A percentile compares a stretch with the other conserved stretches of the same genome.
Evolutionary conservation across 2,113 vertebrate genomes (phyloP).

Genomic region (Cathartes aura): DNA sequence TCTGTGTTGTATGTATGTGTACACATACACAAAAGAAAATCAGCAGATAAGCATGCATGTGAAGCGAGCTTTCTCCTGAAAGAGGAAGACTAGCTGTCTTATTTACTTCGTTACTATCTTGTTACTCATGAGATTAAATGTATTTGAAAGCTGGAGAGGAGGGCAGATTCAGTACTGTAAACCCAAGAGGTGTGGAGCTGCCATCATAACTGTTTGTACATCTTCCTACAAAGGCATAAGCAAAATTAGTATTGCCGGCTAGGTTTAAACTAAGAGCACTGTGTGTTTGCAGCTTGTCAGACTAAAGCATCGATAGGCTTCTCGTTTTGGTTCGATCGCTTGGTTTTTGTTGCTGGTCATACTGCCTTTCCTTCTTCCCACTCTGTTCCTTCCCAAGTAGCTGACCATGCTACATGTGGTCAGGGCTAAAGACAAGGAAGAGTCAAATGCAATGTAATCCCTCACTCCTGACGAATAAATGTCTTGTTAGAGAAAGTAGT

Average conservation of each 20-base stretch:
- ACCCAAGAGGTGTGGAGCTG: neutral
- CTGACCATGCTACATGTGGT: accelerated
- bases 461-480: neutral
- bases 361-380: neutral
- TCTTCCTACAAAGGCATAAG: neutral
- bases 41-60: neutral
- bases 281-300: neutral
- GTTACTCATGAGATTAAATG: neutral
- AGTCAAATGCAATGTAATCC: neutral
- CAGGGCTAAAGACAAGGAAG: neutral
- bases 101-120: neutral
- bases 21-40: accelerated
- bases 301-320: accelerated
- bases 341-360: accelerated
- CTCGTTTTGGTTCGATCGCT: accelerated
- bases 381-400: neutral
- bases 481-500: neutral
- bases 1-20: neutral
- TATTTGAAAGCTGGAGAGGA: neutral
- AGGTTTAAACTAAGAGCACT: accelerated
- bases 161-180: neutral
- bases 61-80: neutral
- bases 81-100: neutral
- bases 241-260: neutral
- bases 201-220: neutral